These are phyloP conservation scores for Melanotaenia boesemani DNA, from an alignment of 2,797 vertebrate species.

Conservation along the genomic window DNA sequence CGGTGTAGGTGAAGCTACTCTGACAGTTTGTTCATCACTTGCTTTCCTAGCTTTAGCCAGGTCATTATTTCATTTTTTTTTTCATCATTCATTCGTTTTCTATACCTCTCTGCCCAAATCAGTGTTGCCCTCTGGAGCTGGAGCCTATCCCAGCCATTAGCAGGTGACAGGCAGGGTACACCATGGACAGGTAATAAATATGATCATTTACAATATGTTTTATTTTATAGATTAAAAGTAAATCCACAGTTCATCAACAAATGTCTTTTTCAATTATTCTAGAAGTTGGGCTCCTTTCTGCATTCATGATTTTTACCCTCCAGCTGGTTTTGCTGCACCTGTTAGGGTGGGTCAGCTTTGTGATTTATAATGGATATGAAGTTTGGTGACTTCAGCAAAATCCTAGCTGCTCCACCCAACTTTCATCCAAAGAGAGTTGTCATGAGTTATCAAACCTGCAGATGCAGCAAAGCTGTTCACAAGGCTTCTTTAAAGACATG, in stretches of 20 bases:
- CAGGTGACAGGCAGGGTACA: no score
- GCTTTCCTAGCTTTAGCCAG: no score
- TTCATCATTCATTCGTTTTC: no score
- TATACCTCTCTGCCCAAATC: no score
- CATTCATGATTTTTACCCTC: neutral
- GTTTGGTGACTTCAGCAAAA: conserved; percentile 11
- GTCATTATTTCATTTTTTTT: no score
- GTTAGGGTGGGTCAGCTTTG: neutral
- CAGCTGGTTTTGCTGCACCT: conserved; percentile 20
- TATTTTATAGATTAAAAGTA: neutral
- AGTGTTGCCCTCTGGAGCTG: no score
- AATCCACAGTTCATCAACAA: neutral
- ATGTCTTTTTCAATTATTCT: neutral
- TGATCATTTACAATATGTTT: neutral
- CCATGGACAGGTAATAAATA: no score
- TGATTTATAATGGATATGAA: conserved; percentile 1
- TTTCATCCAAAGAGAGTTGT: neutral
- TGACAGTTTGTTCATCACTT: no score
- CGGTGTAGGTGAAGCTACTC: no score
- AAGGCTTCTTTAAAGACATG: neutral
- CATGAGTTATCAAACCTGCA: neutral
- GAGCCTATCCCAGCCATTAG: no score
- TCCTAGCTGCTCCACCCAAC: neutral
- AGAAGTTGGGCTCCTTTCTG: conserved; percentile 1
- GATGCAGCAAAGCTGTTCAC: neutral